phyloP scores from a whole-genome alignment of 1,140 invertebrate genomes.

The Heliconius congener region DNA sequence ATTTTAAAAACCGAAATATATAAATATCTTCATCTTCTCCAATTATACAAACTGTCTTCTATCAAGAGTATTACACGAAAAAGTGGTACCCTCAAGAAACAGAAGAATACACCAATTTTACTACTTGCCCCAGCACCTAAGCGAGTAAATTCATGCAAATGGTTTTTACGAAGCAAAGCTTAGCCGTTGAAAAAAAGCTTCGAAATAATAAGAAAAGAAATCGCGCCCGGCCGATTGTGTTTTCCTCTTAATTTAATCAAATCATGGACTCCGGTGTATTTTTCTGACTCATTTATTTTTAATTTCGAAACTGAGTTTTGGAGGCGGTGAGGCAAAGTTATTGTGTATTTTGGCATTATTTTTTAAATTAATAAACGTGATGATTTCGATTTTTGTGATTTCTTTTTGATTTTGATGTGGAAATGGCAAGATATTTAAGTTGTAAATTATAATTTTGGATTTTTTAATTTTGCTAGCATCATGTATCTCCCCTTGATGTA shows the following conservation, averaged over 20 bases:
- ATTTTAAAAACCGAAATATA: too few relatives aligned
- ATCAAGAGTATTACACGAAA: background rate
- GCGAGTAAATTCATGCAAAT: conserved; percentile 64
- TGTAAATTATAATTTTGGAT: background rate
- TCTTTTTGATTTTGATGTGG: background rate
- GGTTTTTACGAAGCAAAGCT: conserved; percentile 68
- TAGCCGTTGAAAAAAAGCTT: conserved; percentile 60
- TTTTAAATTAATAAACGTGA: conserved; percentile 45
- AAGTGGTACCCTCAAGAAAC: conserved; percentile 1
- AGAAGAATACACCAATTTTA: conserved; percentile 54
- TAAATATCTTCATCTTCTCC: background rate
- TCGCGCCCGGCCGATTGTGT: conserved; percentile 48
- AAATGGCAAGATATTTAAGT: background rate
- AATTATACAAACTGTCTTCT: background rate
- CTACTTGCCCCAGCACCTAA: conserved; percentile 47
- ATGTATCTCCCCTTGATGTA: background rate
- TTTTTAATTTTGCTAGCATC: background rate
- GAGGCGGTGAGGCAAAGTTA: conserved; percentile 22
- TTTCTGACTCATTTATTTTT: conserved; percentile 78
- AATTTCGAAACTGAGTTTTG: conserved; percentile 56
- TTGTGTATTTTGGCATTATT: conserved; percentile 41
- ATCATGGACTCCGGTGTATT: conserved; percentile 68
- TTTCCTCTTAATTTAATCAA: conserved; percentile 79
- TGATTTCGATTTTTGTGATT: conserved; percentile 18
- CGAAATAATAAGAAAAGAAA: conserved; percentile 60